Evolutionary conservation across 2,797 vertebrate species (phyloP).

Genomic region (Betta splendens): DNA sequence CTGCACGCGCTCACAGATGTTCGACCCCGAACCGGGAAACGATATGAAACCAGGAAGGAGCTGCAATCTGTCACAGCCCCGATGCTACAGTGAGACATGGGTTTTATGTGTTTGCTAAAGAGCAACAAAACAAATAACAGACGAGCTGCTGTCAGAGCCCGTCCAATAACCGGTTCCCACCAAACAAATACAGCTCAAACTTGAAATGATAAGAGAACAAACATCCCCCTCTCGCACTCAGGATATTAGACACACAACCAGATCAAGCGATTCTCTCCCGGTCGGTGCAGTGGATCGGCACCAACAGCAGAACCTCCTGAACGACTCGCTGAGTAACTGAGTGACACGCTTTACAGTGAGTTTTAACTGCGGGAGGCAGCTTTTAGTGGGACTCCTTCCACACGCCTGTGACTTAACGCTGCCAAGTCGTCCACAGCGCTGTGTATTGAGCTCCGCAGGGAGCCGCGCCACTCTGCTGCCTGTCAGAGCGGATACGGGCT

Average conservation of each 20-base stretch:
- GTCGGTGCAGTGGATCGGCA: constrained; percentile 10
- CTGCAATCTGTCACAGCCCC: background rate
- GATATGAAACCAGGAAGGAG: background rate
- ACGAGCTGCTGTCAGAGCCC: background rate
- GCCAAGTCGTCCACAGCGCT: constrained; percentile 11
- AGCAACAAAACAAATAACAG: constrained; percentile 12
- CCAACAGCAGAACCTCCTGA: too few relatives aligned
- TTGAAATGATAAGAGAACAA: constrained; percentile 13
- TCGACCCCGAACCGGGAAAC: background rate
- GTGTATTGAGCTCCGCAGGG: constrained; percentile 25
- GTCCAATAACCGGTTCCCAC: constrained; percentile 20
- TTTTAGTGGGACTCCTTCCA: constrained; percentile 1
- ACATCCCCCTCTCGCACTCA: constrained; percentile 15
- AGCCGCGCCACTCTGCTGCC: constrained; percentile 1
- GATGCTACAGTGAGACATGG: background rate
- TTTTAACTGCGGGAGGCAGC: background rate
- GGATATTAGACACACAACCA: constrained; percentile 42
- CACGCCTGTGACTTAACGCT: background rate
- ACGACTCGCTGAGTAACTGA: too few relatives aligned
- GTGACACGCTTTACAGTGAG: too few relatives aligned
- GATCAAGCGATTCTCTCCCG: constrained; percentile 39
- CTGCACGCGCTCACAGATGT: background rate
- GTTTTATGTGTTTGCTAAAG: background rate
- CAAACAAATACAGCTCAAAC: constrained; percentile 31
- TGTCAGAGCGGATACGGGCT: constrained; percentile 1